Conservation (phyloP, 1,140 invertebrate genomes). For the Trachymyrmex septentrionalis region DNA sequence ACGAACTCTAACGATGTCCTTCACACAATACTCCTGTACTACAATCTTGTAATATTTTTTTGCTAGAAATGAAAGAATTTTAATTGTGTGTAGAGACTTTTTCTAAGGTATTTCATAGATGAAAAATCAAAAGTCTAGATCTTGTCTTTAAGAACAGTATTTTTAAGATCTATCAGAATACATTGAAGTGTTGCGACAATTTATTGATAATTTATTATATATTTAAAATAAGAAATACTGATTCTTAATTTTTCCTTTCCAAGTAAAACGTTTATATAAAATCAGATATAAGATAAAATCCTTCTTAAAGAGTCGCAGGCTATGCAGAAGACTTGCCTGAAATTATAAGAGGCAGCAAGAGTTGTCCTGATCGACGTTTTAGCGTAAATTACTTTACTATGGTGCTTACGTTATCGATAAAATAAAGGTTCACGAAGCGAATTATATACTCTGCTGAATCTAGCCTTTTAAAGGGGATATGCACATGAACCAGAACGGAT, state of each 20-base stretch:
- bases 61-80: slow-evolving; percentile 15
- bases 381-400: slow-evolving; percentile 25
- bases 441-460: slow-evolving; percentile 49
- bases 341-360: slow-evolving; percentile 16
- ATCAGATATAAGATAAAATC: neutral
- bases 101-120: neutral
- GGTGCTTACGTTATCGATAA: slow-evolving; percentile 48
- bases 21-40: neutral
- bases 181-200: no score
- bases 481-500: slow-evolving; percentile 19
- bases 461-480: slow-evolving; percentile 52
- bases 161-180: slow-evolving; percentile 1
- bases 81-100: neutral
- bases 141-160: neutral
- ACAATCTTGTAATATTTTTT: neutral
- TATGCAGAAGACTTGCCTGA: neutral
- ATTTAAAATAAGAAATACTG: neutral
- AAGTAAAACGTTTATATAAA: neutral
- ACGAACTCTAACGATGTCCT: neutral
- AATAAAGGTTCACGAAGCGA: slow-evolving; percentile 51
- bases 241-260: neutral
- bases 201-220: neutral
- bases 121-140: neutral
- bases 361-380: neutral
- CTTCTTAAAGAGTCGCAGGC: neutral